phyloP scores from a whole-genome alignment of 2,888 invertebrate genomes.

The Melipona bicolor region DNA sequence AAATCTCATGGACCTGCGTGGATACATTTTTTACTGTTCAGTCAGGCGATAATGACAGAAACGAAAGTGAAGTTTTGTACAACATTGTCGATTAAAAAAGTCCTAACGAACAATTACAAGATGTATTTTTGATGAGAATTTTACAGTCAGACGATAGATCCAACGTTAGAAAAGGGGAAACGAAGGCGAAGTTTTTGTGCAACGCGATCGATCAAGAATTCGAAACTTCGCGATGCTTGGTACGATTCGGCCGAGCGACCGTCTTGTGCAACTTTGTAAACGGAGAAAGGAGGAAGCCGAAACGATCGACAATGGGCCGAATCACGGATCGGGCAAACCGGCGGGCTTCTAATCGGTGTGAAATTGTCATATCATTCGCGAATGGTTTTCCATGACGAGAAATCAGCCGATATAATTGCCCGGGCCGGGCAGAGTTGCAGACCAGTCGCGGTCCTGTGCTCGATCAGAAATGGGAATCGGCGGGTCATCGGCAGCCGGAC shows the following conservation, averaged over 20 bases:
- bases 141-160: too few species aligned
- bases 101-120: too few species aligned
- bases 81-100: too few species aligned
- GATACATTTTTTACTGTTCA: too few species aligned
- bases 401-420: conserved; percentile 78
- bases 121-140: too few species aligned
- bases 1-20: too few species aligned
- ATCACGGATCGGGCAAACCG: conserved; percentile 23
- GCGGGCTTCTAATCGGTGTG: conserved; percentile 67
- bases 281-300: conserved; percentile 82
- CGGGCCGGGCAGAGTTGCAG: conserved; percentile 49
- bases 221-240: conserved; percentile 50
- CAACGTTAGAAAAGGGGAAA: not conserved
- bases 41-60: too few species aligned
- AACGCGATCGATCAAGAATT: not conserved
- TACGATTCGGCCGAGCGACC: conserved; percentile 56
- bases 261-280: conserved; percentile 73
- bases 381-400: conserved; percentile 70
- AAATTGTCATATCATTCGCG: conserved; percentile 79
- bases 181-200: conserved; percentile 4
- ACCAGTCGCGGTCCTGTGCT: conserved; percentile 72
- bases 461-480: conserved; percentile 69
- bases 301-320: conserved; percentile 40
- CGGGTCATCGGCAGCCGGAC: conserved; percentile 57
- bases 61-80: not conserved